Conservation (phyloP, 1,140 invertebrate genomes). For the Liolophura sinensis region DNA sequence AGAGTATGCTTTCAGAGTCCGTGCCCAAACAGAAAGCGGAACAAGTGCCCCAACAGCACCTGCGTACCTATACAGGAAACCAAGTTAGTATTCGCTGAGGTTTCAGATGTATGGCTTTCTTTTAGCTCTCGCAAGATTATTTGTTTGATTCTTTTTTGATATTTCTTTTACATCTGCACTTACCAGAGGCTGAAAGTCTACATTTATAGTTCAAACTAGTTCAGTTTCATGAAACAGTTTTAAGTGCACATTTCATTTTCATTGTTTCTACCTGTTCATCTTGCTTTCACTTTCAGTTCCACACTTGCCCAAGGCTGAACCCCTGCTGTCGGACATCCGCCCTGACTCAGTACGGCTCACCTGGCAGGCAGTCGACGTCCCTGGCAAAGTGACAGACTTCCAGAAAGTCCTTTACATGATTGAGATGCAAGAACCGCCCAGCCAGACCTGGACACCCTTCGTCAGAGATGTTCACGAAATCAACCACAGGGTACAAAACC, state of each 20-base stretch:
- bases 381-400: slow-evolving; percentile 4
- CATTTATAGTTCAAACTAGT: too few relatives aligned
- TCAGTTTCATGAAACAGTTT: too few relatives aligned
- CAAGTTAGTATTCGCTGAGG: slow-evolving; percentile 26
- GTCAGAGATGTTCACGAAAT: neutral
- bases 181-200: too few relatives aligned
- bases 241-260: neutral
- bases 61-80: slow-evolving; percentile 33
- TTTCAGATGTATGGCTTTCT: neutral
- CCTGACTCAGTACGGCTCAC: slow-evolving; percentile 31
- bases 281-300: slow-evolving; percentile 27
- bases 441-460: neutral
- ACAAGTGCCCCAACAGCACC: slow-evolving; percentile 78
- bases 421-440: slow-evolving; percentile 16
- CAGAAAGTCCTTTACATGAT: slow-evolving; percentile 24
- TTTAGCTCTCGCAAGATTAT: too few relatives aligned
- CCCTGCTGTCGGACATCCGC: slow-evolving; percentile 31
- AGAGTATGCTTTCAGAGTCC: slow-evolving; percentile 94
- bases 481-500: slow-evolving; percentile 10
- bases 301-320: slow-evolving; percentile 31
- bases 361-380: slow-evolving; percentile 35
- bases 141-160: too few relatives aligned
- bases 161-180: too few relatives aligned
- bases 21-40: slow-evolving; percentile 96
- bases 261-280: neutral